These are phyloP conservation scores for Tinea semifulvella DNA, from an alignment of 2,888 invertebrate species.

Conservation along the genomic window DNA sequence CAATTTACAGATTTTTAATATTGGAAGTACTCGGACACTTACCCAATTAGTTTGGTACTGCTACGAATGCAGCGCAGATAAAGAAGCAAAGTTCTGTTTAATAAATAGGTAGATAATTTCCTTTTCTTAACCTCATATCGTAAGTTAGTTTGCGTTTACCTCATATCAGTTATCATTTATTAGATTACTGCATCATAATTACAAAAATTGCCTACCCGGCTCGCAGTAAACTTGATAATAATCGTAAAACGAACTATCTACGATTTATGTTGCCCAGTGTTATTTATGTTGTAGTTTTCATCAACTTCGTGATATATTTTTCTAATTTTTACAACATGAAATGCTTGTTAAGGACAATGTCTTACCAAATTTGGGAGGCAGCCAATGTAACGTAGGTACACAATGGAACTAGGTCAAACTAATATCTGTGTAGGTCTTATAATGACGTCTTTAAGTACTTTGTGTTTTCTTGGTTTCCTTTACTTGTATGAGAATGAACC, in stretches of 20 bases:
- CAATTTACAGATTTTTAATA: background rate
- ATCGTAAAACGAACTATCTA: background rate
- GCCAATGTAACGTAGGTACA: conserved; percentile 1
- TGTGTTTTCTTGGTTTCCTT: conserved; percentile 1
- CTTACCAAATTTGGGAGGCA: conserved; percentile 5
- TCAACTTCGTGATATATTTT: background rate
- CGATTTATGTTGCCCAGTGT: background rate
- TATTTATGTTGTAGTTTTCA: background rate
- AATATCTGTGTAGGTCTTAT: background rate
- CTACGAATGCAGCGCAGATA: no score
- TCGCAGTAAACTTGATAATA: background rate
- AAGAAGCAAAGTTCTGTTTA: no score
- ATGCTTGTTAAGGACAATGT: background rate
- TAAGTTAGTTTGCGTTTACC: no score
- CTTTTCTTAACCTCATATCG: no score
- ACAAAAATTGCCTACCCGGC: conserved; percentile 4
- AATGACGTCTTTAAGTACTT: conserved; percentile 5
- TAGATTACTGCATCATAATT: no score
- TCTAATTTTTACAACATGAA: background rate
- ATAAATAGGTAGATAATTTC: no score
- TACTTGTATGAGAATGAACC: no score
- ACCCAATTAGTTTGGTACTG: no score
- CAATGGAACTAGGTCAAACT: conserved; percentile 7
- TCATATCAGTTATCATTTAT: no score
- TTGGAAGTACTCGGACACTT: no score